Evolutionary conservation across 2,888 invertebrate genomes (phyloP).

Genomic region (Dorcus parallelipipedus): DNA sequence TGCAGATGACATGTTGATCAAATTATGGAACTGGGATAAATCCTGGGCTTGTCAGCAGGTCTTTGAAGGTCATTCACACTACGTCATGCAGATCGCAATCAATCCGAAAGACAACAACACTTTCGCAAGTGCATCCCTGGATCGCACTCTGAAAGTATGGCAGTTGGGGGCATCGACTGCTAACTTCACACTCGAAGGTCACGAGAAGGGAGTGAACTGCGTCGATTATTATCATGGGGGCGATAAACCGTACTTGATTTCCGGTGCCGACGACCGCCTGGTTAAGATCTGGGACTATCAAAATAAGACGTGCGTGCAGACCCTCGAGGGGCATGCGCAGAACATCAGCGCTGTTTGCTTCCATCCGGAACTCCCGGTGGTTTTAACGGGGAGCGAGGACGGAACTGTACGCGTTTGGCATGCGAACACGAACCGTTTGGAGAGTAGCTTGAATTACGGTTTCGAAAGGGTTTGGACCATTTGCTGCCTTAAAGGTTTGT

Average conservation of each 20-base stretch:
- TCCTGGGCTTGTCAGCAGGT: slow-evolving; percentile 97
- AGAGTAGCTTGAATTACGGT: slow-evolving; percentile 96
- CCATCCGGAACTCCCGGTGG: slow-evolving; percentile 96
- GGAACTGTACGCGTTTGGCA: slow-evolving; percentile 98
- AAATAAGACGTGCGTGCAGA: slow-evolving; percentile 99
- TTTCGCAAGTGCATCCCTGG: slow-evolving; percentile 98
- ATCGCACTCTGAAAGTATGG: slow-evolving; percentile 97
- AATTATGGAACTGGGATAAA: slow-evolving; percentile 99
- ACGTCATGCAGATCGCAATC: slow-evolving; percentile 99
- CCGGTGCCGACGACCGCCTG: slow-evolving; percentile 95
- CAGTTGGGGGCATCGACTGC: slow-evolving; percentile 96
- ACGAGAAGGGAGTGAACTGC: slow-evolving; percentile 98
- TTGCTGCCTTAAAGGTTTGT: slow-evolving; percentile 66
- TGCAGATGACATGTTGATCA: slow-evolving; percentile 95
- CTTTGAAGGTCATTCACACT: slow-evolving; percentile 98
- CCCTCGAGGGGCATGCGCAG: slow-evolving; percentile 94
- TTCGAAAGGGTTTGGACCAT: slow-evolving; percentile 98
- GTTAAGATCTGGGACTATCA: slow-evolving; percentile 99
- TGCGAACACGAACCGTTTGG: slow-evolving; percentile 94
- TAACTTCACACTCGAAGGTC: slow-evolving; percentile 97
- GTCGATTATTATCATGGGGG: slow-evolving; percentile 99
- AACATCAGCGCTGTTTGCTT: slow-evolving; percentile 95
- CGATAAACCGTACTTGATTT: slow-evolving; percentile 98
- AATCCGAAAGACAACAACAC: slow-evolving; percentile 99
- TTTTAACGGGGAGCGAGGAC: slow-evolving; percentile 96